Conservation (phyloP, 1,140 invertebrate genomes). For the Dryas iulia region DNA sequence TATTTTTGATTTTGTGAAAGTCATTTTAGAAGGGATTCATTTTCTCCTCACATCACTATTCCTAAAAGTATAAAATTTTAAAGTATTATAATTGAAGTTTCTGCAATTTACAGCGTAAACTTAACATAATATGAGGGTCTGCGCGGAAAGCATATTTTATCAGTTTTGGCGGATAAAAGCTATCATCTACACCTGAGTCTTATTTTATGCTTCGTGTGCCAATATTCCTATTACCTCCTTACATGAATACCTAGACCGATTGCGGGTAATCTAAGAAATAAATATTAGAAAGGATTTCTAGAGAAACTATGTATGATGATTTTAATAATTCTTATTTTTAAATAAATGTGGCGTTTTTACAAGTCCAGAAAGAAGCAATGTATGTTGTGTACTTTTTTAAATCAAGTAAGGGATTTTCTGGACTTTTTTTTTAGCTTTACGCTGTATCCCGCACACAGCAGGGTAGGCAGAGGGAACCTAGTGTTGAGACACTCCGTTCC, state of each 20-base stretch:
- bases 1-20: too few species aligned
- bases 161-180: conserved; percentile 75
- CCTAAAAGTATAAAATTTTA: neutral
- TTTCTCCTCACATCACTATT: neutral
- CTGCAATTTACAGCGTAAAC: conserved; percentile 22
- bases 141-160: conserved; percentile 65
- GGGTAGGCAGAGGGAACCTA: too few species aligned
- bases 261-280: conserved; percentile 31
- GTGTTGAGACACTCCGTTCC: too few species aligned
- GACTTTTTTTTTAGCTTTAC: too few species aligned
- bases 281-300: neutral
- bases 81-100: neutral
- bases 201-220: conserved; percentile 61
- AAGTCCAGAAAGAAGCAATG: too few species aligned
- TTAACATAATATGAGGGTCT: conserved; percentile 30
- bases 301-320: too few species aligned
- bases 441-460: too few species aligned
- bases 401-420: too few species aligned
- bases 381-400: too few species aligned
- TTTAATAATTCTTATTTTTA: too few species aligned
- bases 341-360: too few species aligned
- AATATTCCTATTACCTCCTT: conserved; percentile 49
- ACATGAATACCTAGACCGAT: conserved; percentile 42
- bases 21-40: too few species aligned
- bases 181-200: conserved; percentile 75